Conservation (phyloP, 2,888 invertebrate genomes). For the Drosophila quinaria region DNA sequence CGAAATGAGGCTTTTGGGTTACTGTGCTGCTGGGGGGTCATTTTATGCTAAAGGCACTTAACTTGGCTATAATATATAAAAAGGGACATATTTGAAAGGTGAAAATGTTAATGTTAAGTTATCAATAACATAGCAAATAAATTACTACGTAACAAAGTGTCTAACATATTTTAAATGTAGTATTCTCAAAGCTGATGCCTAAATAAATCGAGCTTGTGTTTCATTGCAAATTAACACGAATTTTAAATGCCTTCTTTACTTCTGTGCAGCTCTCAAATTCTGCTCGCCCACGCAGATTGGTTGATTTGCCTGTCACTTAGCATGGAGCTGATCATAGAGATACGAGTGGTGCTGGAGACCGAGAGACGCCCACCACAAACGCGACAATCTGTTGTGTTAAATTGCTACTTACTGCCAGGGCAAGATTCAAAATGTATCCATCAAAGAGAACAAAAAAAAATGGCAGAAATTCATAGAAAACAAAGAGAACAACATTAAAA, state of each 20-base stretch:
- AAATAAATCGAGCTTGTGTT: neutral
- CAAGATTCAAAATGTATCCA: conserved; percentile 62
- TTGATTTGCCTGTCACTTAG: conserved; percentile 46
- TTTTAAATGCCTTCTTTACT: conserved; percentile 23
- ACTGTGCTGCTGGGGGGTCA: conserved; percentile 49
- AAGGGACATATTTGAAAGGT: neutral
- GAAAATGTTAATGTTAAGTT: no score
- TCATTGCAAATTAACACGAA: conserved; percentile 38
- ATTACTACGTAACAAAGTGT: no score
- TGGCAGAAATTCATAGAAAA: conserved; percentile 12
- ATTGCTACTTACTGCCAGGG: conserved; percentile 70
- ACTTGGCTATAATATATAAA: neutral
- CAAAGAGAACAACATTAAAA: conserved; percentile 54
- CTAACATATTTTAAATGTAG: neutral
- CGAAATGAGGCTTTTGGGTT: conserved; percentile 72
- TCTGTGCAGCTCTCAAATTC: conserved; percentile 33
- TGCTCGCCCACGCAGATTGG: conserved; percentile 43
- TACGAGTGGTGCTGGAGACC: neutral
- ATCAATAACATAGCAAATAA: no score
- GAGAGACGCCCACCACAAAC: conserved; percentile 43
- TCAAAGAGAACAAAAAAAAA: conserved; percentile 24
- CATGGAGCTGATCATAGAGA: conserved; percentile 18
- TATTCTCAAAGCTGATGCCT: neutral
- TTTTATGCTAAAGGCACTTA: neutral
- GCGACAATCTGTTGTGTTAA: conserved; percentile 41